Conservation (phyloP, 2,797 vertebrate genomes). For the Chaetodon trifasciatus region DNA sequence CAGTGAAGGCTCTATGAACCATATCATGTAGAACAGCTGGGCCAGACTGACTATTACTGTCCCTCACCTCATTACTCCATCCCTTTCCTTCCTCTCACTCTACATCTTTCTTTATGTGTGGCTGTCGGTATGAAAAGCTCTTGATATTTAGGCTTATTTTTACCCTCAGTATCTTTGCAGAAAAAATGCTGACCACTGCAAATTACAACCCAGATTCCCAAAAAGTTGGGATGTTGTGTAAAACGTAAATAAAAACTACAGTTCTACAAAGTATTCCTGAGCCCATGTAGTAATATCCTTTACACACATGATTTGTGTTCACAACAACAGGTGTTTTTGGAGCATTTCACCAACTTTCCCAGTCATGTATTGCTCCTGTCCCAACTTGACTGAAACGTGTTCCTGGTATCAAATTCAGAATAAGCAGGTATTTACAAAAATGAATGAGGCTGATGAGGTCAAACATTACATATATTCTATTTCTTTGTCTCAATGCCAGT, state of each 20-base stretch:
- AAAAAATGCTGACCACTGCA: background rate
- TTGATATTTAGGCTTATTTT: background rate
- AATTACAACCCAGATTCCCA: no score
- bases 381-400: no score
- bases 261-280: no score
- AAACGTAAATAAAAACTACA: no score
- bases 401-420: no score
- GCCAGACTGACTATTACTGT: constrained; percentile 45
- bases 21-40: constrained; percentile 76
- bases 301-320: no score
- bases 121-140: background rate
- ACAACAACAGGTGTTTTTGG: background rate
- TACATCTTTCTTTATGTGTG: constrained; percentile 8
- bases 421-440: no score
- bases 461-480: background rate
- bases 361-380: no score
- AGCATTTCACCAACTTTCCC: no score
- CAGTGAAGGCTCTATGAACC: constrained; percentile 66
- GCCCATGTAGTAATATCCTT: no score
- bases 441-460: no score
- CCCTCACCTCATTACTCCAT: constrained; percentile 50
- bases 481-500: background rate
- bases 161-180: background rate
- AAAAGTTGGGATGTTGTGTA: no score
- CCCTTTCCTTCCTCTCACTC: constrained; percentile 16